A percentile compares a stretch with the other conserved stretches of the same genome.
Conservation (phyloP, 2,797 vertebrate species). For the Morelia viridis region DNA sequence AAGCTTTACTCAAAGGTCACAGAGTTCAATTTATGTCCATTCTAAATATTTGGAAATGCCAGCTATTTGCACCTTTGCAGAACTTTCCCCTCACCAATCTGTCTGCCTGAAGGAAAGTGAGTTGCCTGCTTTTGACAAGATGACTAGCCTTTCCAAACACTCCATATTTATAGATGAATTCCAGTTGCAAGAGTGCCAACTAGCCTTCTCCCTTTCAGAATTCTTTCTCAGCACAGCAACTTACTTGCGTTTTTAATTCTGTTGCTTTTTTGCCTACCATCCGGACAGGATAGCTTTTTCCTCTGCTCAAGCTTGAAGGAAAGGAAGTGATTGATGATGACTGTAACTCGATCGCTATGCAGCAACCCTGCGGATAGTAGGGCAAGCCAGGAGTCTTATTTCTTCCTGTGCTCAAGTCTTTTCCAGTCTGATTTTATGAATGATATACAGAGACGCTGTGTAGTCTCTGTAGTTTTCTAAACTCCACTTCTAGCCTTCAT, state of each 20-base stretch:
- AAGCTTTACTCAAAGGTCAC: conserved; percentile 56
- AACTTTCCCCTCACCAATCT: neutral
- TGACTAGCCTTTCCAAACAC: neutral
- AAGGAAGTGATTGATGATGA: neutral
- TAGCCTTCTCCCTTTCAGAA: neutral
- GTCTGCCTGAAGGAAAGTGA: neutral
- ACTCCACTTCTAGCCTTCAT: neutral
- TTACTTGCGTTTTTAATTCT: neutral
- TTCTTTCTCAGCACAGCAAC: neutral
- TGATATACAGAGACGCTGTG: neutral
- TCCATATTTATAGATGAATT: conserved; percentile 10
- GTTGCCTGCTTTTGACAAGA: neutral
- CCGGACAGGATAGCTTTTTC: rapidly evolving
- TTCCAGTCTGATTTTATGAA: neutral
- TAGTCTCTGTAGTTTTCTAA: neutral
- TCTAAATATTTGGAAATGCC: conserved; percentile 57
- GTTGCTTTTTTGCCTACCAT: neutral
- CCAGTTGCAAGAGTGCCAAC: neutral
- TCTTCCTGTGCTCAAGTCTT: neutral
- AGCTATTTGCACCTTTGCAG: conserved; percentile 52
- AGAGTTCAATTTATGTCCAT: conserved; percentile 58
- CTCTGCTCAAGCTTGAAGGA: conserved; percentile 12
- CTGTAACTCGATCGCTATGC: neutral
- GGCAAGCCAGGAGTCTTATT: neutral
- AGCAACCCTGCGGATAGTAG: neutral